Base-by-base conservation (phyloP, 1,140 invertebrate species). In the Zaprionus ghesquierei region DNA sequence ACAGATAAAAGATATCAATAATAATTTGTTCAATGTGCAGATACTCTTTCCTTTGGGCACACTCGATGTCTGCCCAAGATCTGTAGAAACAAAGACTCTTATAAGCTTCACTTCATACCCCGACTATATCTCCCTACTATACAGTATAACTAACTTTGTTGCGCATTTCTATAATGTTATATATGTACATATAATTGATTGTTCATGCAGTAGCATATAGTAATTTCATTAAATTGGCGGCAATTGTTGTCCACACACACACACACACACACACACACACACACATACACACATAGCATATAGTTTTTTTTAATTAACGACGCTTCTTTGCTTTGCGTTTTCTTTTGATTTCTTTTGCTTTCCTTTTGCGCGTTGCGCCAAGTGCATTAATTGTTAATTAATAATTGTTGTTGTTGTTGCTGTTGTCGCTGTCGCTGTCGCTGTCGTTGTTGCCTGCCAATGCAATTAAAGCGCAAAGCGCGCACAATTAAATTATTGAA, bases 311-410 rank as follows among this genome's bases (percentile, higher is more conserved):
- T 85, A 85, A 85, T 86, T 86, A 85, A 81, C 85, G 81, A 78
- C 62, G 41, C 62, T 75, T 71, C 38, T 25, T 50, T 78, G 54
- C 49, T 69, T 65, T 70, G 51, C 5, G 13, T 23, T 15, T 62
- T 74, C 12, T 55, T 70, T 53, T 58, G n/a, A 29, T 22, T 66
- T 38, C 38, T 41, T 56, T 38, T 75, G 62, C 69, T 62, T 79
- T 62, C 59, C 58, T 65, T 58, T 79, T 49, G 77, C 31, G 13
- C 64, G 60, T n/a, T 46, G 61, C 56, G 44, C 41, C 66, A 74
- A 64, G 69, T 81, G 75, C 80, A 84, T 84, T 85, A 84, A 84
- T 84, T 85, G 81, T 79, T 84, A 85, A 84, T 84, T 84, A 85
- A 84, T 77, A 80, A 62, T 85, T 72, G 73, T 79, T 82, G 62